Evolutionary conservation across 2,888 invertebrate species (phyloP).

Genomic region (Chloromyia formosa): DNA sequence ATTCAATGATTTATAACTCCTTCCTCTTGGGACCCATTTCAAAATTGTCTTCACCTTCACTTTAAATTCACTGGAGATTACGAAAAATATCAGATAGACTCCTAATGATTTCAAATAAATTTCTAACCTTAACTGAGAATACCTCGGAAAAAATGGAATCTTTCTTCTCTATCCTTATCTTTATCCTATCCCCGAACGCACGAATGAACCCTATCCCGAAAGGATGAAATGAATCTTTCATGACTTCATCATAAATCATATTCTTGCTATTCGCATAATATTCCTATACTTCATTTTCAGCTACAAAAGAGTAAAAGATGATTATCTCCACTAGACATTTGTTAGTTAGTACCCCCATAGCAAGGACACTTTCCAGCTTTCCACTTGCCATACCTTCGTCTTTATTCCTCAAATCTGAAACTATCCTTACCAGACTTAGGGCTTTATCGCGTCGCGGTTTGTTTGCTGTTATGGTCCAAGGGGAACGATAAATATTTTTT

Average conservation of each 20-base stretch:
- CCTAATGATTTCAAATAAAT: constrained; percentile 9
- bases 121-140: not conserved
- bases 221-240: not conserved
- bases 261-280: not conserved
- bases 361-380: constrained; percentile 5
- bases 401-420: constrained; percentile 5
- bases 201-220: no score
- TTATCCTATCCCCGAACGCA: not conserved
- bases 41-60: not conserved
- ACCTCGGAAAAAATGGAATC: not conserved
- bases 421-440: not conserved
- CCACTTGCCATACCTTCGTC: not conserved
- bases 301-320: constrained; percentile 21
- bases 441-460: constrained; percentile 12
- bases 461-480: not conserved
- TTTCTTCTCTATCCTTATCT: not conserved
- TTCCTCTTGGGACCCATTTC: not conserved
- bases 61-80: not conserved
- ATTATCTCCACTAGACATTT: constrained; percentile 11
- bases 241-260: not conserved
- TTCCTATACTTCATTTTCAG: not conserved
- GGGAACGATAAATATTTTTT: constrained; percentile 7
- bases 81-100: not conserved
- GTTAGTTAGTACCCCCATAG: constrained; percentile 26
- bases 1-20: not conserved